A percentile compares a stretch with the other conserved stretches of the same genome.
These are phyloP conservation scores for Scrobipalpa atriplicella DNA, from an alignment of 2,888 invertebrate species.

Conservation along the genomic window DNA sequence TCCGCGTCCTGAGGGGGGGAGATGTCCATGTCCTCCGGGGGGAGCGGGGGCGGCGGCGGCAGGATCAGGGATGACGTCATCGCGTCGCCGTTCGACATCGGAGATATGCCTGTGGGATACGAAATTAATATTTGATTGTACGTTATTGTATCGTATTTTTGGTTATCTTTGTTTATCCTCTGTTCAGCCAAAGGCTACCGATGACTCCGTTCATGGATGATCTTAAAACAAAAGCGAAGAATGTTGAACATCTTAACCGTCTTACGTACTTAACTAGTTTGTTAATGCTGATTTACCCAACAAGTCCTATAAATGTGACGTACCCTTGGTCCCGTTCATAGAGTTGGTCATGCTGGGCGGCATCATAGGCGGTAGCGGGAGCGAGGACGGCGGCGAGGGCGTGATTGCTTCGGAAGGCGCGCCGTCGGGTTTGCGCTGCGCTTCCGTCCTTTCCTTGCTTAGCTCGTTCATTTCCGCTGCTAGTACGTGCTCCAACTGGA, in stretches of 20 bases:
- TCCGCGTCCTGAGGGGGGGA: constrained; percentile 34
- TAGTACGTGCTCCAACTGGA: constrained; percentile 72
- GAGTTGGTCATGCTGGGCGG: constrained; percentile 42
- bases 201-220: too few relatives aligned
- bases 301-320: constrained; percentile 32
- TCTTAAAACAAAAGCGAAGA: too few relatives aligned
- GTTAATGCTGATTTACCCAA: neutral
- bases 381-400: constrained; percentile 64
- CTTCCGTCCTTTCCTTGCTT: constrained; percentile 64
- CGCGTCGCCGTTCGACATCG: constrained; percentile 49
- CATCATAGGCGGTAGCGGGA: constrained; percentile 58
- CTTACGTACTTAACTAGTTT: neutral
- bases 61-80: constrained; percentile 59
- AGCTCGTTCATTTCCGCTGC: constrained; percentile 74
- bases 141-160: neutral
- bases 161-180: too few relatives aligned
- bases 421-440: constrained; percentile 73
- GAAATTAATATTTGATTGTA: neutral
- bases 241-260: too few relatives aligned
- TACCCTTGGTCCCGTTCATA: constrained; percentile 33
- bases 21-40: constrained; percentile 39
- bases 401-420: constrained; percentile 72
- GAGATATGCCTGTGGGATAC: constrained; percentile 31
- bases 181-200: too few relatives aligned
- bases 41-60: constrained; percentile 61